These are phyloP conservation scores for Drosophila sulfurigaster DNA, from an alignment of 1,140 invertebrate species.

Conservation along the genomic window DNA sequence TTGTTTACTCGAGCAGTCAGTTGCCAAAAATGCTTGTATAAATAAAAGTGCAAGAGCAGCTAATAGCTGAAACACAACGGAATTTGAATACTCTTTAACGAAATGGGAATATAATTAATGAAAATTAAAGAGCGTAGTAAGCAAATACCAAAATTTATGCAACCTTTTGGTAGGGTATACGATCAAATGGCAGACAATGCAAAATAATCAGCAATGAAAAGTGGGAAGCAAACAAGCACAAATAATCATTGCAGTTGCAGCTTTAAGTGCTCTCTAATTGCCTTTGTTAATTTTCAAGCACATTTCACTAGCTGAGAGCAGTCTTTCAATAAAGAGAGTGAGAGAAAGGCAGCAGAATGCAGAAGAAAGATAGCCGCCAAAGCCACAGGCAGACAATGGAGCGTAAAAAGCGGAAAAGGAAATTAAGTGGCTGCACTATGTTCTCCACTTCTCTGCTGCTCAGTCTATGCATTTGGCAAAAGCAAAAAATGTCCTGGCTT, in stretches of 20 bases:
- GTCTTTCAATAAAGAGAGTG: conserved; percentile 32
- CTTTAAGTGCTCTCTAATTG: conserved; percentile 72
- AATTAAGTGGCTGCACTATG: conserved; percentile 71
- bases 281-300: conserved; percentile 70
- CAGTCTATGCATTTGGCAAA: background rate
- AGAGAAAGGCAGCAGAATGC: background rate
- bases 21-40: conserved; percentile 38
- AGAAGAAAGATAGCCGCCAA: conserved; percentile 9
- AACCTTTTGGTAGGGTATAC: background rate
- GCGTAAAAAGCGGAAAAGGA: conserved; percentile 73
- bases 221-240: conserved; percentile 12
- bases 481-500: conserved; percentile 20
- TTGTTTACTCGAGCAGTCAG: conserved; percentile 41
- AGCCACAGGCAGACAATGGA: conserved; percentile 63
- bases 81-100: conserved; percentile 12
- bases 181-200: conserved; percentile 20
- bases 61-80: background rate
- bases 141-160: background rate
- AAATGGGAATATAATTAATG: background rate
- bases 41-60: conserved; percentile 54
- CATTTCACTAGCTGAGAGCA: conserved; percentile 43
- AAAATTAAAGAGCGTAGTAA: background rate
- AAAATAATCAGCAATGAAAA: conserved; percentile 7
- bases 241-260: conserved; percentile 50
- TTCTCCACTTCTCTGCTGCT: conserved; percentile 8